Evolutionary conservation across 2,888 invertebrate species (phyloP).

Genomic region (Campopleginae sp.): DNA sequence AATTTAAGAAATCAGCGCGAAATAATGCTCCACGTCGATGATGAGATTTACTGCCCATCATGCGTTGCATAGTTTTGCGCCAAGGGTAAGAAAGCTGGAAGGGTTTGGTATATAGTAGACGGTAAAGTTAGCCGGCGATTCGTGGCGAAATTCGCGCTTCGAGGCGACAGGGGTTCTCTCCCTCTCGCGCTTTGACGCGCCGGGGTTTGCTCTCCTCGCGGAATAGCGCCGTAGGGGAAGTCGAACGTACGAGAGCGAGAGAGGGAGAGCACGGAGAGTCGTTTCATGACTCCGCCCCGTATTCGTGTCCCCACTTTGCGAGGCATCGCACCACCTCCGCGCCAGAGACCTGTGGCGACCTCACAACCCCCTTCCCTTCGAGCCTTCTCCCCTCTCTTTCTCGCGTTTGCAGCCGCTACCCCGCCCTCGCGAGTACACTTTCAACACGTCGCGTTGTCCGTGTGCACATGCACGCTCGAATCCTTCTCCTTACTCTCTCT

Average conservation of each 20-base stretch:
- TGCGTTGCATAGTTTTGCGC: slow-evolving; percentile 20
- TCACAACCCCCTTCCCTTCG: slow-evolving; percentile 70
- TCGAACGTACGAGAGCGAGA: slow-evolving; percentile 31
- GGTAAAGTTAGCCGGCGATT: slow-evolving; percentile 67
- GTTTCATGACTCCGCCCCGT: slow-evolving; percentile 82
- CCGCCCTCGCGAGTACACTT: slow-evolving; percentile 59
- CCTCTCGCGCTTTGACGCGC: slow-evolving; percentile 74
- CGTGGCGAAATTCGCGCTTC: slow-evolving; percentile 71
- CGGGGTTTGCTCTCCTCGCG: slow-evolving; percentile 80
- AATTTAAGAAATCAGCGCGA: background rate
- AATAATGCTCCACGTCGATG: slow-evolving; percentile 28
- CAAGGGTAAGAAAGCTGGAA: slow-evolving; percentile 74
- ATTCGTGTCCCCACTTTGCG: slow-evolving; percentile 86
- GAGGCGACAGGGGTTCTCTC: slow-evolving; percentile 69
- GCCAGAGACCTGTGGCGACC: slow-evolving; percentile 74
- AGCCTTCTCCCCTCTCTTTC: slow-evolving; percentile 67
- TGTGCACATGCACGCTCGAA: slow-evolving; percentile 53
- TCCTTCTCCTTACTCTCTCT: background rate
- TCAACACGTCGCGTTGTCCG: slow-evolving; percentile 23
- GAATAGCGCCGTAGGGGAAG: slow-evolving; percentile 73
- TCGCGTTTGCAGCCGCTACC: slow-evolving; percentile 40
- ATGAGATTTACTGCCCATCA: slow-evolving; percentile 63
- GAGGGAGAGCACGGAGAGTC: too few relatives aligned
- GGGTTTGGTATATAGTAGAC: slow-evolving; percentile 74
- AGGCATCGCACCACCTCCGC: slow-evolving; percentile 84